Conservation (phyloP, 1,140 invertebrate genomes). For the Dreissena rostriformis region DNA sequence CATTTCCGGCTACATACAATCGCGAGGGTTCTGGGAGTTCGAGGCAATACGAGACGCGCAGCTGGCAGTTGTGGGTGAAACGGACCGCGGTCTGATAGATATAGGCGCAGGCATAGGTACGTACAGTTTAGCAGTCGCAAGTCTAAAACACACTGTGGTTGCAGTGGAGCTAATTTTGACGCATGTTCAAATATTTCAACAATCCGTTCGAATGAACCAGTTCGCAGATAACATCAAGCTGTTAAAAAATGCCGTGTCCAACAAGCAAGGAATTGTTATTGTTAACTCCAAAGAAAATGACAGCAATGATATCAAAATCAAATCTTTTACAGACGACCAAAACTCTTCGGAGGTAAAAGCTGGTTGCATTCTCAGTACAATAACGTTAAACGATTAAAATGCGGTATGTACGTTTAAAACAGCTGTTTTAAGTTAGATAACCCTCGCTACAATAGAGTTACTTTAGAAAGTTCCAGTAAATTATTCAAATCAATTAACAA, state of each 20-base stretch:
- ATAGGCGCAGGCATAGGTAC: conserved; percentile 31
- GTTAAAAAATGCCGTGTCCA: background rate
- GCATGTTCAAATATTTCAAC: conserved; percentile 17
- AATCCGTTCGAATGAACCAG: conserved; percentile 17
- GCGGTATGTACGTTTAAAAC: background rate
- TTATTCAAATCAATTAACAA: background rate
- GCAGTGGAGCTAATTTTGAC: conserved; percentile 21
- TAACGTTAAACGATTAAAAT: background rate
- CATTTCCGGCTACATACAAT: conserved; percentile 8
- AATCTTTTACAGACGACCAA: background rate
- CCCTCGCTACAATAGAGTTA: background rate
- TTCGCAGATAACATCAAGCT: conserved; percentile 10
- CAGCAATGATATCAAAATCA: background rate
- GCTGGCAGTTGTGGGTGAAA: background rate
- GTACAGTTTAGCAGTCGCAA: conserved; percentile 22
- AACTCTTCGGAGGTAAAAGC: background rate
- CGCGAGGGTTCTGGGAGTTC: conserved; percentile 19
- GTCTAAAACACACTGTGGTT: background rate
- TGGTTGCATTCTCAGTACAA: background rate
- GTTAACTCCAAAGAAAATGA: background rate
- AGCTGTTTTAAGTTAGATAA: background rate
- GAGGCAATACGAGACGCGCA: conserved; percentile 8
- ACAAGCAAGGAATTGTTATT: conserved; percentile 1
- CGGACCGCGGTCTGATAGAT: conserved; percentile 11
- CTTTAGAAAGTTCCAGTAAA: background rate